A percentile compares a stretch with the other conserved stretches of the same genome.
Evolutionary conservation across 2,113 vertebrate species (phyloP).

Genomic region (Dipodomys merriami): DNA sequence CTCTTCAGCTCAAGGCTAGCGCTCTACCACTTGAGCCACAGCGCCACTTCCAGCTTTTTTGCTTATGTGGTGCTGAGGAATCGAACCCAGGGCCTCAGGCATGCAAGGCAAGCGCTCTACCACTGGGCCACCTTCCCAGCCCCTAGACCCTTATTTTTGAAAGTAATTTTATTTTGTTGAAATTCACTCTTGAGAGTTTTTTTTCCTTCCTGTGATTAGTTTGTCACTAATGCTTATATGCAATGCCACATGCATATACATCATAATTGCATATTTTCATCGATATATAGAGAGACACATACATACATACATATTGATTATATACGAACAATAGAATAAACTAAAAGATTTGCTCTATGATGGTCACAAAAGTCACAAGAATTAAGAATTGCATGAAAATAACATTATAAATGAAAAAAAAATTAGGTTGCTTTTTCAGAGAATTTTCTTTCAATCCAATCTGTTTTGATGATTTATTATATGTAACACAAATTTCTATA

Average conservation of each 20-base stretch:
- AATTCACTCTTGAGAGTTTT: constrained; percentile 19
- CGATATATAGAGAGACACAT: not conserved
- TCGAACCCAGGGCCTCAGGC: too few relatives aligned
- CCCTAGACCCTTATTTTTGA: constrained; percentile 44
- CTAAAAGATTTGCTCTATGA: not conserved
- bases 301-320: not conserved
- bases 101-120: too few relatives aligned
- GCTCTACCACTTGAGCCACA: too few relatives aligned
- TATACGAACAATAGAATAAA: not conserved
- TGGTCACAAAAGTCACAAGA: not conserved
- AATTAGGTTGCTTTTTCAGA: not conserved
- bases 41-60: too few relatives aligned
- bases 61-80: too few relatives aligned
- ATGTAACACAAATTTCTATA: not conserved
- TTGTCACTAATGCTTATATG: not conserved
- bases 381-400: not conserved
- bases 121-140: too few relatives aligned
- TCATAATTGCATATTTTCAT: not conserved
- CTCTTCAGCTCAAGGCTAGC: too few relatives aligned
- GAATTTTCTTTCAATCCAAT: not conserved
- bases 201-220: not conserved
- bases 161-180: not conserved
- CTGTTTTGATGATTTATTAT: not conserved
- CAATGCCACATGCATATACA: accelerated
- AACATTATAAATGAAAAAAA: not conserved